Evolutionary conservation across 2,888 invertebrate species (phyloP).

Genomic region (Drosophila monieri): DNA sequence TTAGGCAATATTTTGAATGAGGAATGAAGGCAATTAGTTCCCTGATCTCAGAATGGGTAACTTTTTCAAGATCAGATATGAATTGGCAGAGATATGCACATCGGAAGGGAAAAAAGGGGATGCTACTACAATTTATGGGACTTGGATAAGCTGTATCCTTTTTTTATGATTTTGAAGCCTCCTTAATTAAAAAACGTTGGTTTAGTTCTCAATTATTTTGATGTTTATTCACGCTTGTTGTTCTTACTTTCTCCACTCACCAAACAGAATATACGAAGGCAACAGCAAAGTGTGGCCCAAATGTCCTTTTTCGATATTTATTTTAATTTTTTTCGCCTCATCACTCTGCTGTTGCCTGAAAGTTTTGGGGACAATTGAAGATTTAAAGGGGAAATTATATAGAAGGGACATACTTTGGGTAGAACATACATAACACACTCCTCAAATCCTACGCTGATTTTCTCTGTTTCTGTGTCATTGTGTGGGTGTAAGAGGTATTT

Average conservation of each 20-base stretch:
- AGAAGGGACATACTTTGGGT: conserved; percentile 13
- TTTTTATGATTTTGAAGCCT: background rate
- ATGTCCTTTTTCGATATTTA: background rate
- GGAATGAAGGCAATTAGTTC: too few relatives aligned
- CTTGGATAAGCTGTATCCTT: too few relatives aligned
- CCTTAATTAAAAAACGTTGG: background rate
- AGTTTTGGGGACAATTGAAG: background rate
- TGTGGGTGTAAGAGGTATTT: conserved; percentile 25
- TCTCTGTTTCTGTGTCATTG: conserved; percentile 14
- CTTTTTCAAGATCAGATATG: too few relatives aligned
- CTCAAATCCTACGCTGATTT: conserved; percentile 37
- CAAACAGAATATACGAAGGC: conserved; percentile 40
- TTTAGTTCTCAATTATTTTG: conserved; percentile 49
- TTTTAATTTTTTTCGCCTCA: background rate
- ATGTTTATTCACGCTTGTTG: conserved; percentile 63
- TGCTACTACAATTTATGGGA: too few relatives aligned
- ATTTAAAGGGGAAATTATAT: background rate
- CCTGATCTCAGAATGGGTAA: too few relatives aligned
- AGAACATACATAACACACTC: conserved; percentile 31
- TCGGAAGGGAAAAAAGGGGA: too few relatives aligned
- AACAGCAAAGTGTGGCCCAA: background rate
- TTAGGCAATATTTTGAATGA: too few relatives aligned
- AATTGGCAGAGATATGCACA: too few relatives aligned
- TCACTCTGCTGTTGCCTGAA: conserved; percentile 6
- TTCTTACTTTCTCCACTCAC: conserved; percentile 55